Base-by-base conservation (phyloP, 2,888 invertebrate species). In the Apamea epomidion region DNA sequence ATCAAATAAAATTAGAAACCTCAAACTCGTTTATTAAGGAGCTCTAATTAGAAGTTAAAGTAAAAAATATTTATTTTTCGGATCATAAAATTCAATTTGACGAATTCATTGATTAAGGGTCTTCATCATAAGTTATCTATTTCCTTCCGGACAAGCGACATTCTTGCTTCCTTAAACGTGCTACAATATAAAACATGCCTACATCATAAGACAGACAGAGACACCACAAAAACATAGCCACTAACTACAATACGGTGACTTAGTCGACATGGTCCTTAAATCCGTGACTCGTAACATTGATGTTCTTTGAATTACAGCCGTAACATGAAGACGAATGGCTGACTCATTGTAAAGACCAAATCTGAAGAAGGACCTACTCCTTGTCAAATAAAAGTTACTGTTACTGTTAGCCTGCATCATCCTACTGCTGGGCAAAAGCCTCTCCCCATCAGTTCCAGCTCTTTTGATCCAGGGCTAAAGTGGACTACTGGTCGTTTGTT, bases 181-280 rank as follows among this genome's bases (percentile, higher is more conserved):
- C n/a, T 16, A 69, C 29, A 18, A 69, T 80, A 69, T n/a, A 68
- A 69, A 69, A 29, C 54, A 54, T 45, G 3, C 7, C 32, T n/a
- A 48, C 29, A 25, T 78, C 78, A 67, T 18, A 37, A 37, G n/a
- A 54, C 10, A 69, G 25, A 25, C 25, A 45, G 32, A 77, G 10
- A 1, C 29, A 78, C 45, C n/a, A 25, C 10, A 58, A 14, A 58
- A n/a, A 60, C 60, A n/a, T 12, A 60, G 60, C 60, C 60, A 60
- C 12, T 12, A n/a, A 60, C n/a, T 60, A 78, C 25, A 78, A 32
- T 65, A 64, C 14, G 29, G 29, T 54, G 81, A 45, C 65, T 37
- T 29, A 67, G 48, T 32, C 25, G 29, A 29, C 37, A 78, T 18
- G 25, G 37, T 42, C 14, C 42, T 45, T 32, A 76, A 76, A 76